Base-by-base conservation (phyloP, 2,797 vertebrate species). In the Sebastolobus alascanus region DNA sequence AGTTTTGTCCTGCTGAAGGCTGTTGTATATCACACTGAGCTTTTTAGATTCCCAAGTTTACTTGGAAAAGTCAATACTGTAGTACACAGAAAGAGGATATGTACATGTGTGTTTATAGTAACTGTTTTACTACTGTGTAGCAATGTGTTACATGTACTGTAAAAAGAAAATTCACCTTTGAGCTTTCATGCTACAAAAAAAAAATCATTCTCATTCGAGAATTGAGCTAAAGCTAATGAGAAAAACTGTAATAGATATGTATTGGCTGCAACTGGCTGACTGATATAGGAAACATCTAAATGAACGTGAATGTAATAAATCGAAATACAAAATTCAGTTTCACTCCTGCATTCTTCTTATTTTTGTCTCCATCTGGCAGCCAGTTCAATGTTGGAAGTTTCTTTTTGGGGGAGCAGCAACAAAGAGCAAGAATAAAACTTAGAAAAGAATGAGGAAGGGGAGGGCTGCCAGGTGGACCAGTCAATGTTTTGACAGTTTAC, bases 401-500 rank as follows among this genome's bases (percentile, higher is more conserved):
- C 9, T 22, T 78, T 82, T 61, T 25, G 7, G 12, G 38, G 14
- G 10, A 8, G 59, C 22, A 50, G 46, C 55, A 58, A 79, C 43
- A 80, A 72, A 72, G 63, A 83, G 13, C 16, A 33, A 52, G 76
- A 83, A 80, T 68, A 63, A 82, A 82, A 88, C 31, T 74, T 77
- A 9, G 8, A 74, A 50, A 77, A 58, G 61, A 73, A 73, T 69
- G 68, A 55, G 8, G 16, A 64, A 43, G 66, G 54, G 75, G 74
- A 29, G 59, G 79, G 67, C 75, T 87, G 73, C 77, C 88, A 92
- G 88, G 86, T 90, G 89, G 90, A 89, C 89, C 89, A 85, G 78
- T 89, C 78, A 46, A 54, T 91, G 84, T 88, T 88, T 85, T 93
- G 89, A 93, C 90, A 91, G 80, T 90, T 87, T 91, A 87, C 80